Evolutionary conservation across 1,140 invertebrate genomes (phyloP), one percentile per base, ranked within the genome.

Genomic region (Drosophila tsacasi): DNA sequence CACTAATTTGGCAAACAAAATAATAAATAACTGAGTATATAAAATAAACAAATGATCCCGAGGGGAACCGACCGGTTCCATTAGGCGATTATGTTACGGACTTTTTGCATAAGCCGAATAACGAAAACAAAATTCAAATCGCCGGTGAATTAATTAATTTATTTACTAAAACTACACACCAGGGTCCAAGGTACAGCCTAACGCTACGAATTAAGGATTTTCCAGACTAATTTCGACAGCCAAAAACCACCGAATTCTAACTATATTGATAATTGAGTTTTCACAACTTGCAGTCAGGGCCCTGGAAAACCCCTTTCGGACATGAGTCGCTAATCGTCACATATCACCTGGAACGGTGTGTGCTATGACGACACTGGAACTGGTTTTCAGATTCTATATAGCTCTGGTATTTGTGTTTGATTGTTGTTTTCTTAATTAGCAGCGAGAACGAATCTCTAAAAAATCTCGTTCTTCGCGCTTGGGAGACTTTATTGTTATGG

Each of bases 291-390:
- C 27, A 12, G 17, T 19, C n/a, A 30, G 35, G 13, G 32, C 12
- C 39, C 21, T 68, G 71, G 54, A 74, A 73, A 74, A 49, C 71
- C 67, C 71, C 69, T 73, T 1, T 2, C n/a, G 30, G 49, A 40
- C 37, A 60, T 61, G 67, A 73, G 23, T 61, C 71, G 67, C 55
- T 73, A 73, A 73, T 73, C 42, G 52, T 42, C 63, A 35, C 44
- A 57, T 37, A 19, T 50, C 23, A 37, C 13, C 47, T 47, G 21
- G 30, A 71, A 32, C 25, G 23, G 23, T 25, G 27, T 19, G 52
- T 25, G 25, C 57, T 69, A 64, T 85, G 75, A 86, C 82, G 83
- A 75, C 79, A 75, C 80, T 59, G 40, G 35, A 85, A 85, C 82
- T 40, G 73, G 81, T 81, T 73, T 69, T 67, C 10, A 25, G 47